Percentiles rank a stretch among this genome's conserved stretches.
Evolutionary conservation across 2,888 invertebrate genomes (phyloP).

Genomic region (Agrilus cyanescens): DNA sequence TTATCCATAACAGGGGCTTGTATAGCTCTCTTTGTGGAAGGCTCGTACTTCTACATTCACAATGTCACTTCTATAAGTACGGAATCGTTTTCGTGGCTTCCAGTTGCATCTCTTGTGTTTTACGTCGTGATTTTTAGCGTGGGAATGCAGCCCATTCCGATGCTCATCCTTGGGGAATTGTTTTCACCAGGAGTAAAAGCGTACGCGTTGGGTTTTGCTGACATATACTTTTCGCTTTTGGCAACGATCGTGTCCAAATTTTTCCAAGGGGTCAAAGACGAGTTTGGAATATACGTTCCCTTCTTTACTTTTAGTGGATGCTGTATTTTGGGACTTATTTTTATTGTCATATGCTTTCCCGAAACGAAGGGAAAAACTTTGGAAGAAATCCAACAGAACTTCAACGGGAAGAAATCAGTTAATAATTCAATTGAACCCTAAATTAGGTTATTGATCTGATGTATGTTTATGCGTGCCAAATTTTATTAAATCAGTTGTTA

Average conservation of each 20-base stretch:
- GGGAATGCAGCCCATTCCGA: constrained; percentile 39
- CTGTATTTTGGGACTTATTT: constrained; percentile 47
- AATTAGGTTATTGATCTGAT: no score
- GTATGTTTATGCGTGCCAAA: no score
- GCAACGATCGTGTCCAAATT: constrained; percentile 36
- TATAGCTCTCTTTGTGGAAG: constrained; percentile 28
- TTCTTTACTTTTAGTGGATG: constrained; percentile 54
- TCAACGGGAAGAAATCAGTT: constrained; percentile 27
- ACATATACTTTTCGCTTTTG: constrained; percentile 36
- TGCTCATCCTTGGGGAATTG: constrained; percentile 38
- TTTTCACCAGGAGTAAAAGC: constrained; percentile 42
- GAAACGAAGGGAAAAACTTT: constrained; percentile 63
- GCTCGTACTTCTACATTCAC: constrained; percentile 33
- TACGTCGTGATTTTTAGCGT: constrained; percentile 37
- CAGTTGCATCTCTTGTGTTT: constrained; percentile 32
- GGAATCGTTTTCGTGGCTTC: constrained; percentile 29
- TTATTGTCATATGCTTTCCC: constrained; percentile 48
- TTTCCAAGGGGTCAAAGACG: constrained; percentile 40
- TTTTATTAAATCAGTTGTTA: no score
- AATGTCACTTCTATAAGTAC: constrained; percentile 24
- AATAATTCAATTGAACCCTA: no score
- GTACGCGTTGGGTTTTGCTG: constrained; percentile 39
- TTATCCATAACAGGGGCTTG: constrained; percentile 36
- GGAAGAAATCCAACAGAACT: constrained; percentile 52
- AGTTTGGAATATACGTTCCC: constrained; percentile 48